Conservation (phyloP, 1,140 invertebrate species). For the Ceratoteleas bidentatus region DNA sequence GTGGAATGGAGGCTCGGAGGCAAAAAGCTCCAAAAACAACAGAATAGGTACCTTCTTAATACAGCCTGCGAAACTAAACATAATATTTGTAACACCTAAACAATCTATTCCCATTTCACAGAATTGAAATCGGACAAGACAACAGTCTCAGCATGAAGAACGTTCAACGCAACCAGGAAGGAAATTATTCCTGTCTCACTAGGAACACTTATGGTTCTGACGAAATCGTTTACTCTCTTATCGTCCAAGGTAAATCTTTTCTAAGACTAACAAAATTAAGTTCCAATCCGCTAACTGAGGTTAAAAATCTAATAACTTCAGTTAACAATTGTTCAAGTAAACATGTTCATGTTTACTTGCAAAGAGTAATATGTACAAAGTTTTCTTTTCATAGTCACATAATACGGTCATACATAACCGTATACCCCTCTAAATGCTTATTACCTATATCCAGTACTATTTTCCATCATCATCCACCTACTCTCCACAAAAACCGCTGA, state of each 20-base stretch:
- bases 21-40: constrained; percentile 75
- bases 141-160: constrained; percentile 83
- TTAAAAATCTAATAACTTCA: too few species aligned
- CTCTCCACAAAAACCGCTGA: too few species aligned
- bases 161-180: constrained; percentile 83
- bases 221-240: constrained; percentile 83
- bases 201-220: constrained; percentile 84
- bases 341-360: too few species aligned
- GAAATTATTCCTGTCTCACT: constrained; percentile 85
- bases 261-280: too few species aligned
- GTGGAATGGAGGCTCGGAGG: constrained; percentile 81
- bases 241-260: constrained; percentile 84
- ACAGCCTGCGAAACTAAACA: background rate
- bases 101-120: constrained; percentile 36
- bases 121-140: constrained; percentile 81
- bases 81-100: background rate
- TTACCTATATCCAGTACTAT: too few species aligned
- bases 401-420: too few species aligned
- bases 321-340: too few species aligned
- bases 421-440: too few species aligned
- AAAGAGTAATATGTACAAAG: too few species aligned
- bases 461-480: too few species aligned
- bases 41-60: constrained; percentile 68
- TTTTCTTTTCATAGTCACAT: too few species aligned
- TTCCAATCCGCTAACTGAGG: too few species aligned